Evolutionary conservation across 2,888 invertebrate genomes (phyloP).

Genomic region (Trimorus sp.): DNA sequence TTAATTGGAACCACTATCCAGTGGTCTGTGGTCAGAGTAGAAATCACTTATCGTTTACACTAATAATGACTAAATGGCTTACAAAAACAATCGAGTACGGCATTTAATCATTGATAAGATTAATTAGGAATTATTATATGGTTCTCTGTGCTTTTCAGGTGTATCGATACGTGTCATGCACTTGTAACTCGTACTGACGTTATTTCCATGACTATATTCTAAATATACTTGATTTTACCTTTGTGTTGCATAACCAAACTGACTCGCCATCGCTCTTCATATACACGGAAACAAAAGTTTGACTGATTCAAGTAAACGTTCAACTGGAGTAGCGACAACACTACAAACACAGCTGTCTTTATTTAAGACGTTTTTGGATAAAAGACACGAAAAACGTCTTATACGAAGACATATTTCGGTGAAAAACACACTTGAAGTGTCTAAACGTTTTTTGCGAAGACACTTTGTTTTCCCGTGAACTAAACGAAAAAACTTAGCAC

Average conservation of each 20-base stretch:
- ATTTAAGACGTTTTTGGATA: no score
- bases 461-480: no score
- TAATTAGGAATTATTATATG: conserved; percentile 71
- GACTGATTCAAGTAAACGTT: no score
- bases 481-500: no score
- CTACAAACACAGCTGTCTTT: no score
- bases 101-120: conserved; percentile 80
- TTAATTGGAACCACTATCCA: conserved; percentile 29
- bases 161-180: conserved; percentile 22
- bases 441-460: no score
- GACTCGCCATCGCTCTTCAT: conserved; percentile 60
- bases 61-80: conserved; percentile 55
- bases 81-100: conserved; percentile 67
- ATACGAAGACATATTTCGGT: no score
- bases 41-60: conserved; percentile 38
- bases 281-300: no score
- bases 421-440: no score
- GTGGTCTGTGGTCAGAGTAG: conserved; percentile 33
- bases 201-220: conserved; percentile 68
- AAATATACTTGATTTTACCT: conserved; percentile 73
- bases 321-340: no score
- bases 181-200: conserved; percentile 40
- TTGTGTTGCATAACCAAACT: conserved; percentile 73
- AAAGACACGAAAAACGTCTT: no score
- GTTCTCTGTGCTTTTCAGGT: conserved; percentile 38